These are phyloP conservation scores for Erpobdella octoculata DNA, from an alignment of 2,888 invertebrate species.

Conservation along the genomic window DNA sequence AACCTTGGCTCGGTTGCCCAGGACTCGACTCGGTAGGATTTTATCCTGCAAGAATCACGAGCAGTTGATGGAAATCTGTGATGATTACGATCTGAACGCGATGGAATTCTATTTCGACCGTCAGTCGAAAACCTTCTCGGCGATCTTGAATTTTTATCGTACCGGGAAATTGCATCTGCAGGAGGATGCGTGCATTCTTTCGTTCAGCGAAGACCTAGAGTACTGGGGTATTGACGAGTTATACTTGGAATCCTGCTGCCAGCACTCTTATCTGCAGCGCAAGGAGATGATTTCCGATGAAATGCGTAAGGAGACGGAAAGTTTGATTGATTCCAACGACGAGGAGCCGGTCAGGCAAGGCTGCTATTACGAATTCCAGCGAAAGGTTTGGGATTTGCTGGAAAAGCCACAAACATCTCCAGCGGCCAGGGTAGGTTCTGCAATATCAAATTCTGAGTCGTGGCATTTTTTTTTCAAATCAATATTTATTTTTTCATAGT, in stretches of 20 bases:
- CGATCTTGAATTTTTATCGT: slow-evolving; percentile 29
- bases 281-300: slow-evolving; percentile 29
- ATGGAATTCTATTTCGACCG: slow-evolving; percentile 32
- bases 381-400: slow-evolving; percentile 28
- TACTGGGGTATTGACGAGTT: slow-evolving; percentile 31
- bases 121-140: slow-evolving; percentile 21
- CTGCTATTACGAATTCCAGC: slow-evolving; percentile 9
- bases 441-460: background rate
- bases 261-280: slow-evolving; percentile 27
- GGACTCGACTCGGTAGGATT: slow-evolving; percentile 20
- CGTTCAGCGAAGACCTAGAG: slow-evolving; percentile 24
- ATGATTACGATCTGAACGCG: slow-evolving; percentile 29
- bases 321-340: slow-evolving; percentile 21
- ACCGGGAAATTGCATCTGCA: slow-evolving; percentile 29
- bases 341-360: slow-evolving; percentile 26
- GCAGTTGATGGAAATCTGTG: slow-evolving; percentile 26
- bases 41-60: slow-evolving; percentile 19
- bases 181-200: slow-evolving; percentile 28
- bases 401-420: slow-evolving; percentile 31
- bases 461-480: no score
- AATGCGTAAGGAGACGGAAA: slow-evolving; percentile 28
- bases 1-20: slow-evolving; percentile 22
- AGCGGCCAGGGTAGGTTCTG: slow-evolving; percentile 28
- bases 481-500: no score
- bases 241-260: slow-evolving; percentile 30